Percentiles rank a stretch among this genome's conserved stretches.
Evolutionary conservation across 2,113 vertebrate species (phyloP).

Genomic region (Syrrhaptes paradoxus): DNA sequence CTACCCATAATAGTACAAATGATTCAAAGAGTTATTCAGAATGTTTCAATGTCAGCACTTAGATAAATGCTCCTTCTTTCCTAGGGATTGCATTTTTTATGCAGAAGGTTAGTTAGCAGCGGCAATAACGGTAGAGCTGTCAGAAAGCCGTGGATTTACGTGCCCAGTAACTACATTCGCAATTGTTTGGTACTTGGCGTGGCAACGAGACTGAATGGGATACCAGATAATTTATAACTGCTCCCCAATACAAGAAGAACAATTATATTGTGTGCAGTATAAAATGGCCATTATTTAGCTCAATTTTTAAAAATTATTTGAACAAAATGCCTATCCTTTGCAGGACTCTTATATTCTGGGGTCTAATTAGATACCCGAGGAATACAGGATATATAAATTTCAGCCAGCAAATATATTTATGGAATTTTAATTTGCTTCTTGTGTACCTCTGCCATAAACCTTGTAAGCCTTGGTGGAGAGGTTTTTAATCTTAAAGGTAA

Average conservation of each 20-base stretch:
- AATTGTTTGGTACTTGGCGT: constrained; percentile 65
- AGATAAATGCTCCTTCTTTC: constrained; percentile 72
- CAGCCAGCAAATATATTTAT: constrained; percentile 70
- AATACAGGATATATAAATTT: constrained; percentile 72
- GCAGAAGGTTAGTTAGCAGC: constrained; percentile 69
- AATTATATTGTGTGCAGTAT: constrained; percentile 72
- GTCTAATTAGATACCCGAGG: constrained; percentile 73
- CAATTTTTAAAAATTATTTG: constrained; percentile 71
- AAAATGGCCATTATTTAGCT: constrained; percentile 74
- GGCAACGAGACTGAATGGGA: constrained; percentile 64
- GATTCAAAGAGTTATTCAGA: constrained; percentile 75
- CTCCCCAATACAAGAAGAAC: constrained; percentile 69
- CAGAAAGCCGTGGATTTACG: constrained; percentile 60
- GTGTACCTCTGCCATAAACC: constrained; percentile 55
- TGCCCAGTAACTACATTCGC: constrained; percentile 59
- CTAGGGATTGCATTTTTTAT: constrained; percentile 67
- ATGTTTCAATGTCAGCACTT: constrained; percentile 74
- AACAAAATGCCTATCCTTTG: constrained; percentile 64
- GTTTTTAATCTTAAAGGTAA: constrained; percentile 58
- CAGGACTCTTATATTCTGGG: constrained; percentile 63
- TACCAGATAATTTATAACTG: constrained; percentile 72
- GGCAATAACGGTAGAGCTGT: constrained; percentile 59
- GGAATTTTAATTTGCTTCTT: constrained; percentile 70
- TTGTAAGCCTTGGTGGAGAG: constrained; percentile 19
- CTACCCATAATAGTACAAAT: constrained; percentile 71